A percentile compares a stretch with the other conserved stretches of the same genome.
Conservation (phyloP, 2,797 vertebrate species). For the Sphenodon punctatus region DNA sequence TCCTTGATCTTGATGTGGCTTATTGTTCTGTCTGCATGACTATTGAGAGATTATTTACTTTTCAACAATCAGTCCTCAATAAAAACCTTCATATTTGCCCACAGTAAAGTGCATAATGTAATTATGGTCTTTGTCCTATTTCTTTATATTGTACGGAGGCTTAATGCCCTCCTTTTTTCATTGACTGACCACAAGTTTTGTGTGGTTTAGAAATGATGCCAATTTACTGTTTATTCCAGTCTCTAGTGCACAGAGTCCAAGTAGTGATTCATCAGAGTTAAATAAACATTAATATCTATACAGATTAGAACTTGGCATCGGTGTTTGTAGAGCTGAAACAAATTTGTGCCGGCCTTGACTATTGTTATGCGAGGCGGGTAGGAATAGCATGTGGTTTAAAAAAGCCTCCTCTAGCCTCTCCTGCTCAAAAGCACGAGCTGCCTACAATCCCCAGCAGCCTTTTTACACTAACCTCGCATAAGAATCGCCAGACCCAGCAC, state of each 20-base stretch:
- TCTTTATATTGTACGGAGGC: background rate
- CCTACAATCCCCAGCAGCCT: no score
- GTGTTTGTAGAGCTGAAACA: no score
- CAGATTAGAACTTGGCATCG: background rate
- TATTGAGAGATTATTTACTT: background rate
- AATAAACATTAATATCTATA: background rate
- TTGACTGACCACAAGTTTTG: rapidly evolving
- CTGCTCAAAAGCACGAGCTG: no score
- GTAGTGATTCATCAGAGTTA: background rate
- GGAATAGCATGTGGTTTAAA: no score
- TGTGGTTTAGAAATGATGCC: background rate
- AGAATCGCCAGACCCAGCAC: no score
- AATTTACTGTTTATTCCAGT: background rate
- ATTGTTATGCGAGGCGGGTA: no score
- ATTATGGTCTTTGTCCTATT: background rate
- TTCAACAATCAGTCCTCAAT: background rate
- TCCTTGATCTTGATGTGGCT: background rate
- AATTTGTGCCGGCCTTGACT: no score
- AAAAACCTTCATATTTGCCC: background rate
- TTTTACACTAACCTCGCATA: no score
- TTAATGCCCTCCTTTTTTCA: background rate
- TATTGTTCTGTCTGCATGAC: rapidly evolving
- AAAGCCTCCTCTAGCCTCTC: no score
- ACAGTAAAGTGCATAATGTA: background rate
- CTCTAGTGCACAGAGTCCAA: background rate